Evolutionary conservation across 2,113 vertebrate species (phyloP).

Genomic region (Pedionomus torquatus): DNA sequence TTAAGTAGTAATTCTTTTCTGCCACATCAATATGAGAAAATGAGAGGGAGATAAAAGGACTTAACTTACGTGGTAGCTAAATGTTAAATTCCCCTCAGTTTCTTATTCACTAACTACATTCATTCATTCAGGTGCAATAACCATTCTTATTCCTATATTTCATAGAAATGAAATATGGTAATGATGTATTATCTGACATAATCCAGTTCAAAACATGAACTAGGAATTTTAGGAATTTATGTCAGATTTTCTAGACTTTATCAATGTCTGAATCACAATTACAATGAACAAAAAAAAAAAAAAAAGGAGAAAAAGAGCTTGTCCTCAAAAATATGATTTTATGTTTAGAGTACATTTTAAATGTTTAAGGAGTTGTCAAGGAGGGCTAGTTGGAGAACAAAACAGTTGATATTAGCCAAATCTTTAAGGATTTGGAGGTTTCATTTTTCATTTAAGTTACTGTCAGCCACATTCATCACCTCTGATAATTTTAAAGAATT

Average conservation of each 20-base stretch:
- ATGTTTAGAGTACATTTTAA: not conserved
- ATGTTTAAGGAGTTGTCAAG: not conserved
- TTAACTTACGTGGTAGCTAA: not conserved
- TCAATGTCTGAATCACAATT: not conserved
- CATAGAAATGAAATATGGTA: not conserved
- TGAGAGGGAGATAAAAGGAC: not conserved
- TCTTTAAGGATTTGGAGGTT: not conserved
- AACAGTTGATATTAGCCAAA: not conserved
- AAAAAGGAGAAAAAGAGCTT: not conserved
- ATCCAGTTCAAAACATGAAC: not conserved
- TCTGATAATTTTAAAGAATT: not conserved
- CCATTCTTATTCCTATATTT: not conserved
- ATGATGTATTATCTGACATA: not conserved
- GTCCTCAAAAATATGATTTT: not conserved
- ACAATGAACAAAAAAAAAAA: not conserved
- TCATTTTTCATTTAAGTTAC: not conserved
- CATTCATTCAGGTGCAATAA: not conserved
- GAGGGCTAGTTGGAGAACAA: not conserved
- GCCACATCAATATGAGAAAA: not conserved
- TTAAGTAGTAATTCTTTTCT: not conserved
- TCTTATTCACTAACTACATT: not conserved
- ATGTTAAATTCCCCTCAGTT: not conserved
- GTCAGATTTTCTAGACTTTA: not conserved
- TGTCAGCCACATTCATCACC: not conserved
- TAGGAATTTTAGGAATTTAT: not conserved